A percentile compares a stretch with the other conserved stretches of the same genome.
Evolutionary conservation across 2,113 vertebrate species (phyloP).

Genomic region (Papio anubis): DNA sequence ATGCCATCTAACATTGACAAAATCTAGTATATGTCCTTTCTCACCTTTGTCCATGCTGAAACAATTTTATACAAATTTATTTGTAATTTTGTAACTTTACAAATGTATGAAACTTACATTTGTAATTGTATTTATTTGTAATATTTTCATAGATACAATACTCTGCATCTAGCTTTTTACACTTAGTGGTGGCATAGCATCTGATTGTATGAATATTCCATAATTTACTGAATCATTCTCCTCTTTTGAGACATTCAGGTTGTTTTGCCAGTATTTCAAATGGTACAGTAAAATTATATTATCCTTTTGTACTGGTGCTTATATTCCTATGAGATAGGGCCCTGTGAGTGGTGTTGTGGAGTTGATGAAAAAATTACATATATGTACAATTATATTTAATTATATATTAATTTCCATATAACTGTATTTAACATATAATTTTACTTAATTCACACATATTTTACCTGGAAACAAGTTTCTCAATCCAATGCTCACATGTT

Average conservation of each 20-base stretch:
- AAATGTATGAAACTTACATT: no score
- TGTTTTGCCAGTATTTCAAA: not conserved
- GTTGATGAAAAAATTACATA: not conserved
- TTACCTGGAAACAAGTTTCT: not conserved
- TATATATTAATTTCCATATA: not conserved
- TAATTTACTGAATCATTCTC: not conserved
- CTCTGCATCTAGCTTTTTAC: not conserved
- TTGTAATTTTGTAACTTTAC: no score
- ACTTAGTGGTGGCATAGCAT: not conserved
- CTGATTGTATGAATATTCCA: not conserved
- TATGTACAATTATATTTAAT: not conserved
- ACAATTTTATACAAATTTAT: not conserved
- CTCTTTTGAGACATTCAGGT: not conserved
- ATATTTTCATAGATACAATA: no score
- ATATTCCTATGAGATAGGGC: not conserved
- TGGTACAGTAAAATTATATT: not conserved
- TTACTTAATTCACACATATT: not conserved
- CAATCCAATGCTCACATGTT: not conserved
- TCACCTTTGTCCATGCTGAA: not conserved
- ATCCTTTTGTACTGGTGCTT: not conserved
- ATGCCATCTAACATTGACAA: not conserved
- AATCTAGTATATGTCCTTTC: not conserved
- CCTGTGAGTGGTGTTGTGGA: not conserved
- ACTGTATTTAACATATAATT: not conserved
- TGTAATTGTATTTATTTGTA: no score